These are phyloP conservation scores for Odontamblyopus lacepedii DNA, from an alignment of 2,797 vertebrate species.

Conservation along the genomic window DNA sequence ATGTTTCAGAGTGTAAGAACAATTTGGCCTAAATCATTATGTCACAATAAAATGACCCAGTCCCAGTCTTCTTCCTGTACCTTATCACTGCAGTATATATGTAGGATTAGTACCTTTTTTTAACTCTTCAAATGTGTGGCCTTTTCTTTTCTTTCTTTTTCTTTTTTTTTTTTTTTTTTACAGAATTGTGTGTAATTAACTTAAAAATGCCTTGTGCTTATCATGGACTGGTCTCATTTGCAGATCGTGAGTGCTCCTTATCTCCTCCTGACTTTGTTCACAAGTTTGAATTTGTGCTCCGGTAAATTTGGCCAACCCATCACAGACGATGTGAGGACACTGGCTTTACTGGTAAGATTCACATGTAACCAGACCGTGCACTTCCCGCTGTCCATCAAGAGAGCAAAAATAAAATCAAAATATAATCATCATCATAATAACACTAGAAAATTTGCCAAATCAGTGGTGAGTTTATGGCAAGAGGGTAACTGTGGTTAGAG, in stretches of 20 bases:
- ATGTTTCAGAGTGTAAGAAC: too few relatives aligned
- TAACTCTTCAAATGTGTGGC: too few relatives aligned
- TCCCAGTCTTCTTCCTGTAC: too few relatives aligned
- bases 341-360: slow-evolving; percentile 72
- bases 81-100: too few relatives aligned
- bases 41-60: too few relatives aligned
- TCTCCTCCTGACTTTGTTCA: slow-evolving; percentile 73
- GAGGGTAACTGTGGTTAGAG: background rate
- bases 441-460: background rate
- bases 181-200: too few relatives aligned
- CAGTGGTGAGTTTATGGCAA: background rate
- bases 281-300: slow-evolving; percentile 69
- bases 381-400: background rate
- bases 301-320: slow-evolving; percentile 73
- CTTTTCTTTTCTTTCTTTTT: too few relatives aligned
- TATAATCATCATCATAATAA: too few relatives aligned
- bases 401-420: background rate
- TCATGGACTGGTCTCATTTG: slow-evolving; percentile 1
- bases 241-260: slow-evolving; percentile 78
- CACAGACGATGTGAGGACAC: slow-evolving; percentile 77
- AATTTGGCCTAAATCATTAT: too few relatives aligned
- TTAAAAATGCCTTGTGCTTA: background rate
- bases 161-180: too few relatives aligned
- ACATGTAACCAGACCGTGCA: background rate
- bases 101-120: too few relatives aligned